Evolutionary conservation across 2,888 invertebrate species (phyloP), one percentile per base, ranked within the genome.

Genomic region (Eulithis testata): DNA sequence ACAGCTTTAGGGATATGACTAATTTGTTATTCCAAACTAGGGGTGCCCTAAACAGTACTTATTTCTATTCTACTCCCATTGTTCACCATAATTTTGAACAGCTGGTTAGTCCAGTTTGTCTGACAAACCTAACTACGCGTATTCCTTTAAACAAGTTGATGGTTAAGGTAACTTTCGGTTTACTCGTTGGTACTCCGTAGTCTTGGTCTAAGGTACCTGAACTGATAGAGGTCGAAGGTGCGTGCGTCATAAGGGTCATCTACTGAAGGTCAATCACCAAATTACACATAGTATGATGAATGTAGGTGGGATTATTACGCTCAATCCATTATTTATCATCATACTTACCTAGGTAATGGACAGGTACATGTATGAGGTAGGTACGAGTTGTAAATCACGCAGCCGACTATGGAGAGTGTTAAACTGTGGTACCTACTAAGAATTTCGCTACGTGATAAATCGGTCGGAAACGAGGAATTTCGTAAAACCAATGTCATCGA

Each of bases 1-100:
- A 31, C 44, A 49, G 45, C 36, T 37, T 12, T 59, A 52, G 59
- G 44, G 11, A 50, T 14, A 21, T 51, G 50, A 59, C 58, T 43
- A 43, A 51, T 7, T 51, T 51, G 51, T 50, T 51, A 59, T 31
- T 43, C 50, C 50, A 59, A 27, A 21, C 50, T 12, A 51, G 59
- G 51, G 44, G 43, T 51, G 51, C 12, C 44, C 31, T 59, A n/a
- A 43, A 9, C 44, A 40, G 40, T 40, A 40, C 9, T 40, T 40
- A 8, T 40, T 40, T 40, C 40, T 40, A 40, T 40, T 11, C 4
- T 40, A 11, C 40, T 59, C 11, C n/a, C 3, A 37, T 3, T 51
- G 21, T 54, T 43, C 54, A 43, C 43, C 44, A 21, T 31, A 9
- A 11, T 11, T 6, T 14, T 52, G 9, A 37, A 37, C 52, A 37